Percentiles rank a stretch among this genome's conserved stretches.
Conservation (phyloP, 2,797 vertebrate genomes). For the Myotis planiceps region DNA sequence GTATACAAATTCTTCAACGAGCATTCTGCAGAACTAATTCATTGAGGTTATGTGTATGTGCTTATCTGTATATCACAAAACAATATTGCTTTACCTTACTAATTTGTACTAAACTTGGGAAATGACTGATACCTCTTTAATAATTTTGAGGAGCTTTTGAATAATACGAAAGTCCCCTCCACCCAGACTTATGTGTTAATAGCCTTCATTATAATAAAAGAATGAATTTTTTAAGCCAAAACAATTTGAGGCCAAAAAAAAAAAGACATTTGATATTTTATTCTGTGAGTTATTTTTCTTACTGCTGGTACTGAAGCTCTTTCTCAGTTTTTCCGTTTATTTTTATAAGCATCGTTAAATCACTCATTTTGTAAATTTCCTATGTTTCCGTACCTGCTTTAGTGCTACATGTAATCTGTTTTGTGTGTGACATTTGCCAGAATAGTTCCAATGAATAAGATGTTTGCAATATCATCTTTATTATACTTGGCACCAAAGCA, state of each 20-base stretch:
- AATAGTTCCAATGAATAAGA: not conserved
- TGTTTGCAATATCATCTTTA: not conserved
- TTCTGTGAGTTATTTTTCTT: not conserved
- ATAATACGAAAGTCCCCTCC: not conserved
- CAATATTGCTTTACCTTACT: not conserved
- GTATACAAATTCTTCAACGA: not conserved
- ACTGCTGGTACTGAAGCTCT: not conserved
- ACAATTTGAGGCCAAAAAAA: not conserved
- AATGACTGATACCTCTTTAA: not conserved
- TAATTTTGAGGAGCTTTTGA: not conserved
- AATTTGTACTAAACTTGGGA: not conserved
- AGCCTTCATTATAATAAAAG: not conserved
- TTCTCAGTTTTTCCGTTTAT: not conserved
- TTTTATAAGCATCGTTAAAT: not conserved
- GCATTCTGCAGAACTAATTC: not conserved
- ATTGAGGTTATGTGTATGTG: not conserved
- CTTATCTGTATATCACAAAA: not conserved
- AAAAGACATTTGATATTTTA: not conserved
- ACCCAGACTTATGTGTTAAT: not conserved
- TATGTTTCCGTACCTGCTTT: not conserved
- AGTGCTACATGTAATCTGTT: not conserved
- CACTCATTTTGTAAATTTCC: not conserved
- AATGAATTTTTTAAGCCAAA: not conserved
- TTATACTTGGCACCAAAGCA: not conserved
- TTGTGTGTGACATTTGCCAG: not conserved